These are phyloP conservation scores for Cotesia vestalis DNA, from an alignment of 1,140 invertebrate species.

Conservation along the genomic window DNA sequence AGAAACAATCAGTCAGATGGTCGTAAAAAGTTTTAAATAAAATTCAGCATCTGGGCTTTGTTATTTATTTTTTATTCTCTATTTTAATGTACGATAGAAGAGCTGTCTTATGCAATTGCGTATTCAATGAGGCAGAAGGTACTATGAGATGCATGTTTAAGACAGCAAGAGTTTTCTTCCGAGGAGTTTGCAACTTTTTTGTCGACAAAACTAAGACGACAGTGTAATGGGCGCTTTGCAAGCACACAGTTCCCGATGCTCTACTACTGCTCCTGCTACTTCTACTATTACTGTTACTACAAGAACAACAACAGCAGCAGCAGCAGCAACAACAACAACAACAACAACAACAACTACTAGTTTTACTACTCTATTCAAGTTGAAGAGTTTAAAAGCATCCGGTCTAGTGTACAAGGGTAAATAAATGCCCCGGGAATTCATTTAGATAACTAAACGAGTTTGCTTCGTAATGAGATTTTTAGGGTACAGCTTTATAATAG, in stretches of 20 bases:
- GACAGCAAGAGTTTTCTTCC: constrained; percentile 9
- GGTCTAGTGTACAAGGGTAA: constrained; percentile 33
- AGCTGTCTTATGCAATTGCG: constrained; percentile 11
- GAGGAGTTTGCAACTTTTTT: constrained; percentile 5
- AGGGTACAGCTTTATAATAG: constrained; percentile 50
- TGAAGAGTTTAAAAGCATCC: constrained; percentile 26
- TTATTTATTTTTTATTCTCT: too few relatives aligned
- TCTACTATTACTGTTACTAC: too few relatives aligned
- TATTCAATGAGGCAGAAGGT: constrained; percentile 11
- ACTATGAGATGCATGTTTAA: constrained; percentile 13
- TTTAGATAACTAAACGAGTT: constrained; percentile 63
- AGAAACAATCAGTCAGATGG: too few relatives aligned
- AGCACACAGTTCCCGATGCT: not conserved
- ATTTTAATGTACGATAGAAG: too few relatives aligned
- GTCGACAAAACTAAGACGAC: constrained; percentile 1
- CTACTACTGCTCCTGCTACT: too few relatives aligned
- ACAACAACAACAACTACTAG: not conserved
- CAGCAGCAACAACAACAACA: not conserved
- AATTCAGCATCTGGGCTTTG: too few relatives aligned
- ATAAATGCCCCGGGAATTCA: constrained; percentile 58
- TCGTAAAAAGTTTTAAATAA: too few relatives aligned
- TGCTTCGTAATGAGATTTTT: constrained; percentile 59
- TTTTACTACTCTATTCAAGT: constrained; percentile 4
- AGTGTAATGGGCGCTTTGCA: constrained; percentile 11
- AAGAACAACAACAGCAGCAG: not conserved